These are phyloP conservation scores for Falco biarmicus DNA, from an alignment of 2,797 vertebrate genomes.

Conservation along the genomic window DNA sequence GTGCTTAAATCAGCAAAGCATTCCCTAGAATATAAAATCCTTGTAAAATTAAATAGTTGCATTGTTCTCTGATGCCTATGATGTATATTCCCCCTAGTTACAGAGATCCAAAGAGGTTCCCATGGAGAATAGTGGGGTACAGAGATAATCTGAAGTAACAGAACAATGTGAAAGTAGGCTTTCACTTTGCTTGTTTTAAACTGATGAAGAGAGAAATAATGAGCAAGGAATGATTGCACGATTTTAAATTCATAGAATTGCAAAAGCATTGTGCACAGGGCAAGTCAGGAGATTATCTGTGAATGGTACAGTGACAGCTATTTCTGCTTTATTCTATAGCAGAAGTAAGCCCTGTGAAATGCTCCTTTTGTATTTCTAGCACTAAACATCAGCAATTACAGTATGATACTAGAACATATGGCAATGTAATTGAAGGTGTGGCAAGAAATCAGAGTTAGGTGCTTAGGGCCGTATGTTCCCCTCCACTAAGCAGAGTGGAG, in stretches of 20 bases:
- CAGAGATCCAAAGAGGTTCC: neutral
- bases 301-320: neutral
- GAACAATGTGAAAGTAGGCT: neutral
- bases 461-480: conserved; percentile 53
- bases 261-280: neutral
- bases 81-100: neutral
- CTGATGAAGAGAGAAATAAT: neutral
- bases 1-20: conserved; percentile 21
- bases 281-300: neutral
- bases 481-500: neutral
- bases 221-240: neutral
- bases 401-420: conserved; percentile 57
- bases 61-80: neutral
- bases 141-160: neutral
- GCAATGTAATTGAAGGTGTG: conserved; percentile 66
- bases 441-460: conserved; percentile 58
- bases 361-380: conserved; percentile 60
- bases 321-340: conserved; percentile 29
- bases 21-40: conserved; percentile 1
- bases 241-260: conserved; percentile 14
- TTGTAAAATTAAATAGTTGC: conserved; percentile 24
- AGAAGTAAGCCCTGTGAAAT: conserved; percentile 49
- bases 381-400: conserved; percentile 55
- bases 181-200: neutral
- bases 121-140: neutral